Base-by-base conservation (phyloP, 2,797 vertebrate genomes). In the Valencia hispanica region DNA sequence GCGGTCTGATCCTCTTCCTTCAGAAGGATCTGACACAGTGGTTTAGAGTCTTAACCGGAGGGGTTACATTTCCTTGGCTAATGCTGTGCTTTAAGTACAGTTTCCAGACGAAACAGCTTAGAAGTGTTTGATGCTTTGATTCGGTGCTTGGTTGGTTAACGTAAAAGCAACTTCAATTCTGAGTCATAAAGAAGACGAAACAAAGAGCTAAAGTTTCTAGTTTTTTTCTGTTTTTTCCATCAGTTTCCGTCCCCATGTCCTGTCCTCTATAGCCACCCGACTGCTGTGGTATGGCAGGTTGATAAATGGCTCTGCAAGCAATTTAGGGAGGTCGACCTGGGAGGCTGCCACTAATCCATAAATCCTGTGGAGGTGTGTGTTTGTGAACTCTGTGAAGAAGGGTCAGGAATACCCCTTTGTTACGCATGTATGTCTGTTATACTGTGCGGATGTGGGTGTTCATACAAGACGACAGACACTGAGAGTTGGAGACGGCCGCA, bases 261-360 rank as follows among this genome's bases (percentile, higher is more conserved):
- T 82, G 73, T 81, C 86, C 79, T 51, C 79, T 51, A 74, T 75
- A 71, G 68, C 70, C 77, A 41, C 51, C 77, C 73, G 68, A 53
- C n/a, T 0, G 77, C 82, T 69, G 14, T 4, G 39, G 79, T 53
- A 79, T 76, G 18, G 11, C 8, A 1, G 22, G 79, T 34, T 84
- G 81, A 88, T 80, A 84, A 87, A 88, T 87, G 41, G 84, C 69
- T 74, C 75, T 72, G 55, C 72, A 50, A 79, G 72, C 51, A 77
- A 59, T 86, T 88, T 70, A 73, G 77, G 68, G 71, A 73, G 86
- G 47, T 59, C 79, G 84, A 84, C 83, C 82, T 81, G 76, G 82
- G 79, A 91, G 84, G 73, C 77, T 10, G 51, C 72, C 74, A 34
- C 85, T 85, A 84, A 92, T 92, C 89, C 84, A 86, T 89, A 88